Evolutionary conservation across 2,797 vertebrate species (phyloP).

Genomic region (Taeniopygia guttata): DNA sequence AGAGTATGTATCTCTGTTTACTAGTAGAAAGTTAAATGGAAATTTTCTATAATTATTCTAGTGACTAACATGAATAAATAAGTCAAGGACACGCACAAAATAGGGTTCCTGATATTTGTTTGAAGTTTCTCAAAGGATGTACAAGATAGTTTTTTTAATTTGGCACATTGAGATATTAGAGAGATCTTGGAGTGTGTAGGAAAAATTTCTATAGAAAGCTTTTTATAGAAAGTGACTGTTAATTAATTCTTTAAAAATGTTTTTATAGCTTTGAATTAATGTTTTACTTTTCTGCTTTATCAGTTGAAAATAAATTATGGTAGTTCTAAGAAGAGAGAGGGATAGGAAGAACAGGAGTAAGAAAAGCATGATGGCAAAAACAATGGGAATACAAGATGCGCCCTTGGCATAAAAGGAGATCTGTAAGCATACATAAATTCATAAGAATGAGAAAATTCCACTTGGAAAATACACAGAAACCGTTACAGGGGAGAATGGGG

Average conservation of each 20-base stretch:
- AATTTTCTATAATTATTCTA: not conserved
- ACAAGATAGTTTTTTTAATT: not conserved
- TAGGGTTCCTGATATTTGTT: not conserved
- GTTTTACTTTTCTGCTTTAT: not conserved
- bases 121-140: not conserved
- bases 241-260: not conserved
- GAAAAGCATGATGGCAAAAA: not conserved
- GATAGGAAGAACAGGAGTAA: not conserved
- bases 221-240: not conserved
- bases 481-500: not conserved
- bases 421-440: not conserved
- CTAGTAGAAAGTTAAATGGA: not conserved
- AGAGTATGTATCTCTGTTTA: not conserved
- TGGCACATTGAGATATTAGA: not conserved
- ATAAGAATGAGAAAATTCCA: not conserved
- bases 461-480: not conserved
- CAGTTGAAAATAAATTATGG: not conserved
- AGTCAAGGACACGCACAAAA: not conserved
- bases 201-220: not conserved
- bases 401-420: not conserved
- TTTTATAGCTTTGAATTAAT: not conserved
- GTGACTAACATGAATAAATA: not conserved
- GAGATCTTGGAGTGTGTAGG: not conserved
- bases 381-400: not conserved
- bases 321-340: not conserved